Evolutionary conservation across 1,140 invertebrate species (phyloP).

Genomic region (Lithobius niger): DNA sequence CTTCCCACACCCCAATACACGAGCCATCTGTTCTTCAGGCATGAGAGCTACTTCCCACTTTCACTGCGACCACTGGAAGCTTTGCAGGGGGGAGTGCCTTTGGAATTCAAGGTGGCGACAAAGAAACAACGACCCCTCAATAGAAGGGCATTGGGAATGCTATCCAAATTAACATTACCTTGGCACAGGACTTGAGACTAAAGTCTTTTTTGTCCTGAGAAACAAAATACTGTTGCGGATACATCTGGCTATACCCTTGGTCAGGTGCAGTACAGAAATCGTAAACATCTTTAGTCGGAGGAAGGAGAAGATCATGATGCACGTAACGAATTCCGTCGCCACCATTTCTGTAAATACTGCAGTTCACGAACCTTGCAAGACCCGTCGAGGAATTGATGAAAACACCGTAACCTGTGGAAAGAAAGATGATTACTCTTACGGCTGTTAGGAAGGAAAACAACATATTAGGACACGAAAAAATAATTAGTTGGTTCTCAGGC

Average conservation of each 20-base stretch:
- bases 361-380: constrained; percentile 52
- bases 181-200: constrained; percentile 55
- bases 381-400: constrained; percentile 78
- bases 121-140: no score
- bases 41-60: no score
- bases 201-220: constrained; percentile 13
- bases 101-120: no score
- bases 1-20: no score
- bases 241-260: constrained; percentile 6
- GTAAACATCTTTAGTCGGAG: constrained; percentile 58
- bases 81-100: no score
- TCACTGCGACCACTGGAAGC: no score
- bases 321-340: constrained; percentile 75
- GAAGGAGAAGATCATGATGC: constrained; percentile 60
- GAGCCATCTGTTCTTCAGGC: no score
- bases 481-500: no score
- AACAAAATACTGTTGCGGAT: constrained; percentile 7
- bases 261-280: constrained; percentile 10
- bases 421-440: no score
- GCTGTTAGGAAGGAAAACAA: no score
- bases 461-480: no score
- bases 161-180: constrained; percentile 26
- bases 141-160: neutral
- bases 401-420: constrained; percentile 57
- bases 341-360: constrained; percentile 58